Percentiles rank a stretch among this genome's conserved stretches.
phyloP scores from a whole-genome alignment of 2,888 invertebrate species.

The Lasioglossum calceatum region DNA sequence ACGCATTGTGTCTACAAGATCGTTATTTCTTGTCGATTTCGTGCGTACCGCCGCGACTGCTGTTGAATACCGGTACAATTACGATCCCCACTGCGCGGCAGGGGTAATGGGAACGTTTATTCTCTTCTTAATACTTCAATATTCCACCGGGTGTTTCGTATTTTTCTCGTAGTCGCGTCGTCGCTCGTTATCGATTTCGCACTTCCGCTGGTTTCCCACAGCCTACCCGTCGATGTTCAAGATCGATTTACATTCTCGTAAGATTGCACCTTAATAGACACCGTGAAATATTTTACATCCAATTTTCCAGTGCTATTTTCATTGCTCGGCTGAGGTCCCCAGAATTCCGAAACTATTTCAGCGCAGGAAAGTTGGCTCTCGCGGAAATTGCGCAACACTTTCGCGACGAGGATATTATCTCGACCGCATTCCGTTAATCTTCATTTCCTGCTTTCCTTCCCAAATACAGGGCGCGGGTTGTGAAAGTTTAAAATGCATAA shows the following conservation, averaged over 20 bases:
- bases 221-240: not conserved
- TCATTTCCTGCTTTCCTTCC: constrained; percentile 15
- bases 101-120: constrained; percentile 63
- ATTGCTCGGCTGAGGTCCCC: not conserved
- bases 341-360: not conserved
- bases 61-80: constrained; percentile 63
- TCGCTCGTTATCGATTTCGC: constrained; percentile 45
- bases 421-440: not conserved
- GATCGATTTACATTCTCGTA: not conserved
- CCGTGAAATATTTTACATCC: not conserved
- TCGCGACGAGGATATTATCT: not conserved
- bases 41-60: constrained; percentile 36
- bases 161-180: constrained; percentile 28
- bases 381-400: constrained; percentile 6
- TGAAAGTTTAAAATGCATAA: constrained; percentile 15
- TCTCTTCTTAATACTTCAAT: constrained; percentile 56
- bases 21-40: constrained; percentile 67
- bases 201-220: not conserved
- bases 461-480: constrained; percentile 8
- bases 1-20: constrained; percentile 62
- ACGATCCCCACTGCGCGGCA: constrained; percentile 47
- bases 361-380: not conserved
- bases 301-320: not conserved
- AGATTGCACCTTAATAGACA: not conserved
- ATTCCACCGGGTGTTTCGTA: constrained; percentile 25